These are phyloP conservation scores for Lottia scabra DNA, from an alignment of 2,888 invertebrate species.

Conservation along the genomic window DNA sequence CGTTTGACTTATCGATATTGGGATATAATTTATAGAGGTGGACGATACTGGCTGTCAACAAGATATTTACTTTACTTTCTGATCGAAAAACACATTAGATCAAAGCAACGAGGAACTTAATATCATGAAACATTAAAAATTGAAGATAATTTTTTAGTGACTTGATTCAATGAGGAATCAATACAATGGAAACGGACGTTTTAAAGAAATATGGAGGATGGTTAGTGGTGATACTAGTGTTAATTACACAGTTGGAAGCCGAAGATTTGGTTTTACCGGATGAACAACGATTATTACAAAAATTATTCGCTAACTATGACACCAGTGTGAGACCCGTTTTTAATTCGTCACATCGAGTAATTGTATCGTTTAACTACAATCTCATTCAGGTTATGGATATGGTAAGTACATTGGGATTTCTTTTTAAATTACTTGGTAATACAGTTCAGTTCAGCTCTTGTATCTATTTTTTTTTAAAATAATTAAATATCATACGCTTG, in stretches of 20 bases:
- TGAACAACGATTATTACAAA: conserved; percentile 70
- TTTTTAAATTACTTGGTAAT: not conserved
- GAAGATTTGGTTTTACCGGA: conserved; percentile 54
- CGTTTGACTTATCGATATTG: no score
- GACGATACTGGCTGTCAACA: no score
- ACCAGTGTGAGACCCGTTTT: conserved; percentile 72
- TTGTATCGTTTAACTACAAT: conserved; percentile 72
- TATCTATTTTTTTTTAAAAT: no score
- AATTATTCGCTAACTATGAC: conserved; percentile 71
- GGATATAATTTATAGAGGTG: no score
- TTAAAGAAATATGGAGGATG: not conserved
- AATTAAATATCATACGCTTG: no score
- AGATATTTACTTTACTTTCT: no score
- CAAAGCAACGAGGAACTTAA: no score
- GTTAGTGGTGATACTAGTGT: not conserved
- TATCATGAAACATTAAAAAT: no score
- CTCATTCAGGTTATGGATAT: conserved; percentile 73
- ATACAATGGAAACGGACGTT: conserved; percentile 1
- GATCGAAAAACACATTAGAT: no score
- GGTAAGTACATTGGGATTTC: conserved; percentile 62
- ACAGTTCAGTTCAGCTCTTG: no score
- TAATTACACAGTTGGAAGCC: not conserved
- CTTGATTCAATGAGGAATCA: not conserved
- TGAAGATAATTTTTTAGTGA: no score
- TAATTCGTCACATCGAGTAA: conserved; percentile 71